Base-by-base conservation (phyloP, 2,797 vertebrate genomes). In the Mallotus villosus region DNA sequence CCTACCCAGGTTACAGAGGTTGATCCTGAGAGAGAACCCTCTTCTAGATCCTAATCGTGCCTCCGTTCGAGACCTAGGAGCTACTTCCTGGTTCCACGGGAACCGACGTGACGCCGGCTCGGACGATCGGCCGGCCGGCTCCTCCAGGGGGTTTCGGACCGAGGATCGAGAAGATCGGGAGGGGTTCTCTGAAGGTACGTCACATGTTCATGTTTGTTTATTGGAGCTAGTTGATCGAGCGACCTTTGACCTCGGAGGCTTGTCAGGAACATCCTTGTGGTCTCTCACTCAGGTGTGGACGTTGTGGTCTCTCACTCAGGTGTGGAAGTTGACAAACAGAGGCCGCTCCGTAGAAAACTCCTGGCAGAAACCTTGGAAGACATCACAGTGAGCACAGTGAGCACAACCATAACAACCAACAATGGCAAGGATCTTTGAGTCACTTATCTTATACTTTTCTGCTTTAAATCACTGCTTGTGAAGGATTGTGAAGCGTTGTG, bases 21-120 rank as follows among this genome's bases (percentile, higher is more conserved):
- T 89, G n/a, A 72, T 92, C 67, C 67, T 94, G 63, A 83, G 82
- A 34, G 87, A 88, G 63, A 87, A 92, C 75, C 78, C 61, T 4
- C 76, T 91, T 22, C 82, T 71, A 67, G 63, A 22, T 6, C 65
- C 67, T 29, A 65, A 72, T 58, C 81, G 70, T 63, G 34, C 21
- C 55, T 63, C 68, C 37, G 29, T 78, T 68, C 58, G 74, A 71
- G 76, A 82, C 0, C 67, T 88, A 70, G 82, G 65, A 66, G 17
- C 74, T 63, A 82, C 90, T 73, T 68, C 70, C 55, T 74, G 79
- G 27, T 69, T 90, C 66, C 81, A 53, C 69, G 79, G 82, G 63
- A 91, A 91, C 0, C n/a, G 19, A 0, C 72, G 71, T 17, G 41
- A 66, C 5, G 14, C 14, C 53, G 46, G 22, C 4, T 72, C 78